Base-by-base conservation (phyloP, 1,140 invertebrate genomes). In the Oedothorax gibbosus region DNA sequence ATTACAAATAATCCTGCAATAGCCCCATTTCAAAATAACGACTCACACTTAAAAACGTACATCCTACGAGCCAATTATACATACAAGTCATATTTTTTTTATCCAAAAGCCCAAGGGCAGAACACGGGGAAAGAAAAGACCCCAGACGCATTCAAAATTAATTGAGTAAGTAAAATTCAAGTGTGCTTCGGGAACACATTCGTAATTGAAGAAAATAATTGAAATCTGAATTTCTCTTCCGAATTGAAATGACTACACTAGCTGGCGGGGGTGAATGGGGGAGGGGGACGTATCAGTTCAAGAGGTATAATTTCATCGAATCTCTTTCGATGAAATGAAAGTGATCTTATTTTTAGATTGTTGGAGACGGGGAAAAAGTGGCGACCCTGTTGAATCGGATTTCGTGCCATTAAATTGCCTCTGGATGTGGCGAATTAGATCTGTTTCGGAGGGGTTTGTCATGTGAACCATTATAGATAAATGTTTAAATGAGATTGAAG, bases 121-220 rank as follows among this genome's bases (percentile, higher is more conserved):
- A 20, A 50, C 12, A 35, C 0, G 8, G 8, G 11, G 35, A 54
- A 12, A 51, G 20, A 54, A n/a, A 50, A 62, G 50, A 21, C 21
- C n/a, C 9, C 66, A 54, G 73, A 65, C 80, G 69, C 69, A 82
- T 82, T 82, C 57, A 71, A 82, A 82, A 82, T 82, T 82, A 82
- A 82, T 82, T 82, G 80, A 82, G 80, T 82, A 82, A 82, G 80
- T 64, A 82, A 82, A 72, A 82, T 71, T 73, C 57, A 51, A 68
- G 64, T 66, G 35, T 18, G 57, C 10, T 53, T 21, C n/a, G 50
- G 53, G 18, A 35, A 64, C 51, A 15, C 50, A 12, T 15, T 7
- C n/a, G 80, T 82, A 82, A 82, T 82, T 82, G 80, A 82, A 82
- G 80, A 82, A 82, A 82, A 82, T 82, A 82, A 82, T 82, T 82